phyloP scores from a whole-genome alignment of 2,113 vertebrate genomes.

The Propithecus coquereli region DNA sequence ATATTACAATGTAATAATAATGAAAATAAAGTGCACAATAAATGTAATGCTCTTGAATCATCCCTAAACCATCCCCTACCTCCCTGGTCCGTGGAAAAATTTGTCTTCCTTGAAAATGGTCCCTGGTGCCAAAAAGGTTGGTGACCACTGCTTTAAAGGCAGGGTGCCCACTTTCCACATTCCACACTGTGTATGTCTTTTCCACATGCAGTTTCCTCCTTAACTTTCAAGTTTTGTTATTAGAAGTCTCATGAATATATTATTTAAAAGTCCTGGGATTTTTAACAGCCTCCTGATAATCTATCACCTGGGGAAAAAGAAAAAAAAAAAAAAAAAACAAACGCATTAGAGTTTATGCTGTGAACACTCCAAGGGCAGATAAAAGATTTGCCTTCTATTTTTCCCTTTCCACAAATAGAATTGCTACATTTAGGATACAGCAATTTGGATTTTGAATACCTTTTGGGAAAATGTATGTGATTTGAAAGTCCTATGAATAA shows the following conservation, averaged over 20 bases:
- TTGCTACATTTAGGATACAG: not conserved
- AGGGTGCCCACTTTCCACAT: not conserved
- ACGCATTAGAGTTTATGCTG: not conserved
- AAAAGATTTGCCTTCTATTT: conserved; percentile 56
- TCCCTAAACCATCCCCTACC: too few relatives aligned
- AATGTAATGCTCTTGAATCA: too few relatives aligned
- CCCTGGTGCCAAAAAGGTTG: too few relatives aligned
- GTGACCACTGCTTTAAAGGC: too few relatives aligned
- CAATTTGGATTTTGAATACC: not conserved
- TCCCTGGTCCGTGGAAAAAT: too few relatives aligned
- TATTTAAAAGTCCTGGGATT: conserved; percentile 56
- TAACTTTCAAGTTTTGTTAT: conserved; percentile 56
- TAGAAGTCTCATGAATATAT: conserved; percentile 54
- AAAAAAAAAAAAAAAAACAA: not conserved
- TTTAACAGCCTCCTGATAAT: conserved; percentile 55
- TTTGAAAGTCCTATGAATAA: conserved; percentile 34
- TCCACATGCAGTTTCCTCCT: not conserved
- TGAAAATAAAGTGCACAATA: too few relatives aligned
- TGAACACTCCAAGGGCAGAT: conserved; percentile 51
- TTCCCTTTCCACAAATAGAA: conserved; percentile 51
- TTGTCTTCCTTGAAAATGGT: too few relatives aligned
- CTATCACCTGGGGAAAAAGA: conserved; percentile 33
- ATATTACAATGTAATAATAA: too few relatives aligned
- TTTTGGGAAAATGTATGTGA: not conserved
- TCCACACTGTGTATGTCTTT: conserved; percentile 21